Percentiles rank a stretch among this genome's conserved stretches.
phyloP scores from a whole-genome alignment of 2,113 vertebrate species.

The Lophochroa leadbeateri region DNA sequence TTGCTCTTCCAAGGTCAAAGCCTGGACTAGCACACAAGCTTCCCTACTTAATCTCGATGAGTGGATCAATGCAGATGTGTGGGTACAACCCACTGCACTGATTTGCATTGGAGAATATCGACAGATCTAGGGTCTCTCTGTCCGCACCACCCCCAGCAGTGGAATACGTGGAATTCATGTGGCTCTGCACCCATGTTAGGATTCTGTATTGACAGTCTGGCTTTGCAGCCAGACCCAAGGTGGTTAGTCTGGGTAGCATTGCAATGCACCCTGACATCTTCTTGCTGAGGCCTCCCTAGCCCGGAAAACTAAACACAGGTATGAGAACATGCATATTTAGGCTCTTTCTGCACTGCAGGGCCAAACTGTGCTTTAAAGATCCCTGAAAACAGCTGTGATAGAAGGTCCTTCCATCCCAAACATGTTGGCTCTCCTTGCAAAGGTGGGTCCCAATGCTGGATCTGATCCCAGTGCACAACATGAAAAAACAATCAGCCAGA shows the following conservation, averaged over 20 bases:
- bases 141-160: background rate
- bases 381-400: background rate
- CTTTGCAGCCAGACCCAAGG: background rate
- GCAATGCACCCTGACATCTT: background rate
- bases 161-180: background rate
- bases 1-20: background rate
- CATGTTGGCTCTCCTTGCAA: background rate
- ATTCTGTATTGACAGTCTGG: background rate
- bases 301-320: background rate
- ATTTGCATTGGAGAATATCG: background rate
- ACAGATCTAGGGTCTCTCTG: background rate
- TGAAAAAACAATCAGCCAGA: background rate
- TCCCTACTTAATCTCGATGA: background rate
- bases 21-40: background rate
- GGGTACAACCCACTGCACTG: background rate
- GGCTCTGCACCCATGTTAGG: background rate
- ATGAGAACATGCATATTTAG: background rate
- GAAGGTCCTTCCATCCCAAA: background rate
- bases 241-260: background rate
- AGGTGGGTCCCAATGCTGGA: accelerated
- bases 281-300: background rate
- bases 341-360: background rate
- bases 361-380: background rate
- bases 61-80: background rate
- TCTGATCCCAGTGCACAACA: background rate